Evolutionary conservation across 2,797 vertebrate genomes (phyloP).

Genomic region (Lemur catta): DNA sequence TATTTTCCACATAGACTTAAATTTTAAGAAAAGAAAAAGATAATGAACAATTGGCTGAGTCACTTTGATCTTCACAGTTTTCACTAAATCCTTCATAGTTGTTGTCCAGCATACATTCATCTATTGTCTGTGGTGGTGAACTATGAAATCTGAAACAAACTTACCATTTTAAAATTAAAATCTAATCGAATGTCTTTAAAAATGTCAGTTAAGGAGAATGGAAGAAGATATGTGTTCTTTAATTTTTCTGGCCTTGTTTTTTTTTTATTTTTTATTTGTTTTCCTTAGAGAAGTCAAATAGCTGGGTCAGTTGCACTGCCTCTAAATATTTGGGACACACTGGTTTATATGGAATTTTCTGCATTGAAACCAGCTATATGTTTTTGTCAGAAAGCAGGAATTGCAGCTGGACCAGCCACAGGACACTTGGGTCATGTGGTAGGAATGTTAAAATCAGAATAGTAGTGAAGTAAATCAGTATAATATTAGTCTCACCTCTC

Average conservation of each 20-base stretch:
- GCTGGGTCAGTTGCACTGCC: conserved; percentile 22
- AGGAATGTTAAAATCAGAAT: neutral
- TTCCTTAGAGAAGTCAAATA: conserved; percentile 21
- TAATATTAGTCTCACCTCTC: neutral
- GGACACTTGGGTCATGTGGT: neutral
- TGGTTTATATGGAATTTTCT: conserved; percentile 4
- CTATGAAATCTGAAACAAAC: conserved; percentile 32
- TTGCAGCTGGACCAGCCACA: neutral
- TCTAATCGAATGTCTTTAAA: conserved; percentile 17
- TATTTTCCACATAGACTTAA: conserved; percentile 58
- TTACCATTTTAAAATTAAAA: conserved; percentile 55
- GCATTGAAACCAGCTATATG: neutral
- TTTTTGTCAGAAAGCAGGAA: conserved; percentile 26
- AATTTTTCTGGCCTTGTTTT: neutral
- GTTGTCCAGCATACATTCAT: neutral
- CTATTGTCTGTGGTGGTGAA: neutral
- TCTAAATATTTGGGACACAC: conserved; percentile 14
- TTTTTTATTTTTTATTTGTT: neutral
- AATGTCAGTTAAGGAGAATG: neutral
- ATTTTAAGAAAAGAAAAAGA: neutral
- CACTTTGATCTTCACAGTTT: conserved; percentile 3
- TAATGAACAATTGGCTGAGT: conserved; percentile 53
- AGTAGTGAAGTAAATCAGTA: neutral
- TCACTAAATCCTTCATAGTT: conserved; percentile 35
- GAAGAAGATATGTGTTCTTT: conserved; percentile 48